Evolutionary conservation across 2,888 invertebrate genomes (phyloP).

Genomic region (Amiota minor): DNA sequence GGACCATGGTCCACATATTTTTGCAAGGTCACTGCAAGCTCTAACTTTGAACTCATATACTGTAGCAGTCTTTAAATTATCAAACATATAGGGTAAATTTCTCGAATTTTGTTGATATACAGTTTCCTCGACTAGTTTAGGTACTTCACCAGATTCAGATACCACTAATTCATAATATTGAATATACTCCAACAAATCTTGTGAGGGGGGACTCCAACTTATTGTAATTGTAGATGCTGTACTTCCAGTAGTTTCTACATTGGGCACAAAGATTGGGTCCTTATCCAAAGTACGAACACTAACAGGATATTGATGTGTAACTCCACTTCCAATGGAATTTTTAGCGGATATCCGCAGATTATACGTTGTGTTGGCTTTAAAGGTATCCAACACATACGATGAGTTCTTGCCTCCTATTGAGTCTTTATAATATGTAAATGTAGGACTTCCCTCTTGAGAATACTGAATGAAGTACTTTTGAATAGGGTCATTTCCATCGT

Average conservation of each 20-base stretch:
- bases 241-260: conserved; percentile 82
- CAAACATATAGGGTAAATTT: conserved; percentile 85
- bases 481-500: conserved; percentile 83
- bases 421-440: conserved; percentile 77
- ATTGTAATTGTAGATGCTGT: conserved; percentile 83
- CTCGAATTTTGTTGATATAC: conserved; percentile 79
- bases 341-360: conserved; percentile 79
- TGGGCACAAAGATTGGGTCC: conserved; percentile 86
- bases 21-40: conserved; percentile 86
- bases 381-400: conserved; percentile 80
- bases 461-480: conserved; percentile 77
- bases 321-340: conserved; percentile 79
- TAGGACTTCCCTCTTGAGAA: conserved; percentile 75
- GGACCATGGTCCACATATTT: conserved; percentile 86
- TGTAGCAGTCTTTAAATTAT: conserved; percentile 83
- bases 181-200: conserved; percentile 79
- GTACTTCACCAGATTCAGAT: conserved; percentile 76
- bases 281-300: conserved; percentile 79
- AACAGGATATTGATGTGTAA: conserved; percentile 75
- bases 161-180: conserved; percentile 84
- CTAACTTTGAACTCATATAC: conserved; percentile 86
- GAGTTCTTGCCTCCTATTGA: conserved; percentile 79
- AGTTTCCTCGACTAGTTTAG: conserved; percentile 76
- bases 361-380: conserved; percentile 80
- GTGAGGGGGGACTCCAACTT: conserved; percentile 83